These are phyloP conservation scores for Sus scrofa DNA, from an alignment of 2,113 vertebrate species.

Conservation along the genomic window T2T-Sscrofa CM000824.6:90169501-90170000, in stretches of 20 bases:
- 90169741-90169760: not conserved
- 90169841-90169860: not conserved
- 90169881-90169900: not conserved
- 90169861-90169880: not conserved
- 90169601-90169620: too few species aligned
- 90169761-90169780: not conserved
- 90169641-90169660: too few species aligned
- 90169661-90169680: not conserved
- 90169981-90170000: not conserved
- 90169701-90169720: constrained; percentile 24
- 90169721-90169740: not conserved
- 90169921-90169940: not conserved
- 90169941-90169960: constrained; percentile 12
- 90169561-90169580: too few species aligned
- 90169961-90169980: not conserved
- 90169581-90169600: too few species aligned
- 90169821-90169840: constrained; percentile 5
- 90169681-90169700: not conserved
- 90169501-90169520: too few species aligned
- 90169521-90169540: too few species aligned
- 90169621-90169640: too few species aligned
- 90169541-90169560: too few species aligned
- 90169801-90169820: not conserved
- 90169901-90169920: not conserved
- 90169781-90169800: not conserved